Evolutionary conservation across 2,113 vertebrate genomes (phyloP).

Genomic region (Gymnorhina tibicen): DNA sequence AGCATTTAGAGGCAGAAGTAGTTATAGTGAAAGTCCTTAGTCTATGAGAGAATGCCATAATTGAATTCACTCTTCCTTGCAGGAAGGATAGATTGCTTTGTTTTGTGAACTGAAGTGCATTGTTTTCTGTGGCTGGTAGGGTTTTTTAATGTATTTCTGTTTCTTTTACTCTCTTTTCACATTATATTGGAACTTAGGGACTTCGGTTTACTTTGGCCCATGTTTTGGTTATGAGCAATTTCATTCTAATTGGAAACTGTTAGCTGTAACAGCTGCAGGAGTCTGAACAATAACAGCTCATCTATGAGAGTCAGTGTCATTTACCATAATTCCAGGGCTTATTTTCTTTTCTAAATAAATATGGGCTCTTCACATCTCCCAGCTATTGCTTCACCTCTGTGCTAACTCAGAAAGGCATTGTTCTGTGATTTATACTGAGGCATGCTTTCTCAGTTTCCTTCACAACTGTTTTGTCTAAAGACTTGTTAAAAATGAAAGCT

Average conservation of each 20-base stretch:
- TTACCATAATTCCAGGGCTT: not conserved
- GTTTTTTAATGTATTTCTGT: not conserved
- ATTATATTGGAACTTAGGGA: not conserved
- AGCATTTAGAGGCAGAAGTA: not conserved
- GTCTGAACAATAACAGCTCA: not conserved
- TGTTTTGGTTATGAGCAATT: slow-evolving; percentile 1
- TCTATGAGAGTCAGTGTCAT: not conserved
- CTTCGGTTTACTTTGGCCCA: not conserved
- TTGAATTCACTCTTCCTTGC: not conserved
- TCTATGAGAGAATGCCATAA: not conserved
- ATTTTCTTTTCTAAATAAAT: slow-evolving; percentile 1
- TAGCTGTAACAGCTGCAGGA: not conserved
- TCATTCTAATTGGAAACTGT: not conserved
- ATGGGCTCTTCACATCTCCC: not conserved
- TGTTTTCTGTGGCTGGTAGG: not conserved
- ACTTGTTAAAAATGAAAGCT: not conserved
- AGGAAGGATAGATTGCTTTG: not conserved
- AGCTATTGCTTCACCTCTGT: not conserved
- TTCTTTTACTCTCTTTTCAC: not conserved
- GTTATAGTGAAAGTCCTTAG: not conserved
- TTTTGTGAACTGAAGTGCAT: not conserved
- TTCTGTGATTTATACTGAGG: not conserved
- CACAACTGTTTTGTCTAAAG: not conserved
- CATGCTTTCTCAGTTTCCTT: not conserved
- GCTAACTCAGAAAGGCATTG: not conserved